Evolutionary conservation across 2,888 invertebrate species (phyloP), one percentile per base, ranked within the genome.

Genomic region (Pyrocoelia pectoralis): DNA sequence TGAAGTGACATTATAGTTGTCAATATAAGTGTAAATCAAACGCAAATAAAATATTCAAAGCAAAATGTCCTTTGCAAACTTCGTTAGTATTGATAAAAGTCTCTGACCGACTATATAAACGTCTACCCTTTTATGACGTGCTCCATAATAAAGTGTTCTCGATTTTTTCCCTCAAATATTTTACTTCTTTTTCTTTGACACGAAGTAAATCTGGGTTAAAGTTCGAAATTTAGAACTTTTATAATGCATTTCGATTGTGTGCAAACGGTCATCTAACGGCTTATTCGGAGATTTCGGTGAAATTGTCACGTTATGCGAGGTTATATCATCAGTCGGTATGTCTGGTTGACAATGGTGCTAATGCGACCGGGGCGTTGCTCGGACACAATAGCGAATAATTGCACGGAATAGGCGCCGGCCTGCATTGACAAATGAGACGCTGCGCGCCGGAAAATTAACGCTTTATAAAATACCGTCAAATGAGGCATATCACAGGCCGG

Each of bases 321-420:
- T 55, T 60, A 62, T 61, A 38, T 50, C 60, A 54, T 58, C 55
- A 54, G 57, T 57, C 66, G 62, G 62, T 61, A 58, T 62, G 62
- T 55, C 59, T 28, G 54, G 55, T 51, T 58, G 54, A 76, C 76
- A 76, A 76, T 76, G 73, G 75, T 61, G 73, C 75, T 76, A 76
- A 76, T 76, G 75, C 70, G 68, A 68, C 66, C 68, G 66, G 71
- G 71, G 71, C 71, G 71, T 70, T 69, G 71, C 69, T 69, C 62
- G 55, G 61, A 68, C 70, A 76, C 76, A 76, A 76, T 76, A 69
- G 73, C 70, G 70, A 72, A 75, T 76, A 76, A 76, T 76, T 76
- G 75, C 76, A 71, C 69, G 72, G 75, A 76, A 75, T 73, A 71
- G 72, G 68, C 70, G 70, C 67, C 70, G 64, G 67, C 68, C 67